Evolutionary conservation across 2,888 invertebrate genomes (phyloP).

Genomic region (Ceriagrion tenellum): DNA sequence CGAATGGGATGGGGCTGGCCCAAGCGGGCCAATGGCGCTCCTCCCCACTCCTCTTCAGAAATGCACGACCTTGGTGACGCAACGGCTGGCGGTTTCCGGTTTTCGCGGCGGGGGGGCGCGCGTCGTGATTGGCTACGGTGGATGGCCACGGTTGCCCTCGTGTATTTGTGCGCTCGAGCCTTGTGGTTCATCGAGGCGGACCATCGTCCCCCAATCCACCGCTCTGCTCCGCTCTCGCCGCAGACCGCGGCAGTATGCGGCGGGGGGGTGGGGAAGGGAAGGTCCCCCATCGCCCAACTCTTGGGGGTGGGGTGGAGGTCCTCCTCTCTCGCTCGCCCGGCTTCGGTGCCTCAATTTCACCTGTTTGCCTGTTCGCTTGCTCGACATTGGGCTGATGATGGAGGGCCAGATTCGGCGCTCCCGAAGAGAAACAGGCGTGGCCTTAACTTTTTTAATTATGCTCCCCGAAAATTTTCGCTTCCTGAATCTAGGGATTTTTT

Average conservation of each 20-base stretch:
- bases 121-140: slow-evolving; percentile 17
- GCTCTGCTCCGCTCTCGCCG: not conserved
- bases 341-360: not conserved
- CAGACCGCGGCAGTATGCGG: not conserved
- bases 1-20: not conserved
- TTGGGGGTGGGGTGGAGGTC: not conserved
- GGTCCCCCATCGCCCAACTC: not conserved
- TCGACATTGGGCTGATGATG: not conserved
- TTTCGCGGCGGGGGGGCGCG: slow-evolving; percentile 14
- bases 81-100: slow-evolving; percentile 2
- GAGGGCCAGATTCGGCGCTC: not conserved
- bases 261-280: not conserved
- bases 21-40: not conserved
- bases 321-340: not conserved
- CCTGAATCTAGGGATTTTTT: not conserved
- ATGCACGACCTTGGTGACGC: slow-evolving; percentile 57
- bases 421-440: slow-evolving; percentile 38
- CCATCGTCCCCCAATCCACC: no score
- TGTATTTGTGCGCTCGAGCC: not conserved
- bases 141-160: not conserved
- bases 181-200: not conserved
- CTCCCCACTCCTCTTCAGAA: slow-evolving; percentile 1
- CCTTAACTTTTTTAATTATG: not conserved
- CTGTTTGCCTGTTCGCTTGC: slow-evolving; percentile 19
- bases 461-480: slow-evolving; percentile 12